A percentile compares a stretch with the other conserved stretches of the same genome.
phyloP scores from a whole-genome alignment of 92 coral and sea anemone species.

The Epizoanthus rinbou region DNA sequence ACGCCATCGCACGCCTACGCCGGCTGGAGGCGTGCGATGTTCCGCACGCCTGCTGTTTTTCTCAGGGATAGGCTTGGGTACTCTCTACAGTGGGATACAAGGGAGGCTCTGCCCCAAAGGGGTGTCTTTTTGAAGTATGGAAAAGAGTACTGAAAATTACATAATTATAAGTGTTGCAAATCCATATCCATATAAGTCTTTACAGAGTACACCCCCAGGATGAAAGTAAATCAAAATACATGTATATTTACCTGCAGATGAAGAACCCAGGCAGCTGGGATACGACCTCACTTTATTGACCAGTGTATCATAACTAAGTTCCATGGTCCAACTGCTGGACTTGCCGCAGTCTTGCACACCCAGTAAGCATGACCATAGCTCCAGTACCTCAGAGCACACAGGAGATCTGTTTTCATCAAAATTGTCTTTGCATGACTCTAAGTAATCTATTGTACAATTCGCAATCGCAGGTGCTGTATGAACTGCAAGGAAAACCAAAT shows the following conservation, averaged over 20 bases:
- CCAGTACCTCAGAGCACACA: slow-evolving; percentile 20
- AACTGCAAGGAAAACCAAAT: background rate
- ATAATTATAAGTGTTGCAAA: too few relatives aligned
- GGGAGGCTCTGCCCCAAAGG: too few relatives aligned
- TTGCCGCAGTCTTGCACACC: slow-evolving; percentile 3
- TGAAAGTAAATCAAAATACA: too few relatives aligned
- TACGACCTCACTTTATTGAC: slow-evolving; percentile 8
- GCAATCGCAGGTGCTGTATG: slow-evolving; percentile 4
- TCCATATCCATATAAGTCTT: too few relatives aligned
- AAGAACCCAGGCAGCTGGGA: slow-evolving; percentile 6
- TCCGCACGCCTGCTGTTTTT: too few relatives aligned
- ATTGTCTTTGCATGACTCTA: slow-evolving; percentile 23
- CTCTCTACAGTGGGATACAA: too few relatives aligned
- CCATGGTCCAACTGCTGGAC: slow-evolving; percentile 15
- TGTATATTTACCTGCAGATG: slow-evolving; percentile 9
- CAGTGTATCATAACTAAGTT: slow-evolving; percentile 22
- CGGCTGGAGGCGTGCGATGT: too few relatives aligned
- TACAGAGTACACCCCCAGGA: too few relatives aligned
- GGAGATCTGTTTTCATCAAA: slow-evolving; percentile 37
- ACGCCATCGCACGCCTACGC: too few relatives aligned
- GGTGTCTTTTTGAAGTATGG: too few relatives aligned
- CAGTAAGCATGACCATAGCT: slow-evolving; percentile 21
- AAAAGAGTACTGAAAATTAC: too few relatives aligned
- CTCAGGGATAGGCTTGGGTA: too few relatives aligned
- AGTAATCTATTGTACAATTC: slow-evolving; percentile 23